Percentiles rank a stretch among this genome's conserved stretches.
Conservation (phyloP, 2,113 vertebrate species). For the Asarcornis scutulata region DNA sequence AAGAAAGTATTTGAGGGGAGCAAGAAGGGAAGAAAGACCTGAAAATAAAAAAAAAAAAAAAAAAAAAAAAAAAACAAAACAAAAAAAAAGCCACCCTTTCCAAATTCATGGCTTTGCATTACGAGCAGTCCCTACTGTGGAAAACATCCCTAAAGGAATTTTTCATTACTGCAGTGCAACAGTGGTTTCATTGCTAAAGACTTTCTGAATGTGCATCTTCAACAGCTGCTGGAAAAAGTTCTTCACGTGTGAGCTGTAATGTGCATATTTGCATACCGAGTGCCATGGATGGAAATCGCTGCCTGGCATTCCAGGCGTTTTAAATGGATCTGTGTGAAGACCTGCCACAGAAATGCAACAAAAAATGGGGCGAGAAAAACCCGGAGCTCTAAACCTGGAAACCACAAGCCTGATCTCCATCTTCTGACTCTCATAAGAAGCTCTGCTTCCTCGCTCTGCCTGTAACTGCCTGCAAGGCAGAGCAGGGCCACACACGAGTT, state of each 20-base stretch:
- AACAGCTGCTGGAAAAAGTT: constrained; percentile 47
- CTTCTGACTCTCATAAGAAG: background rate
- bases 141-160: constrained; percentile 41
- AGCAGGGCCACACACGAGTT: background rate
- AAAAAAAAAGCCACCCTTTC: background rate
- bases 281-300: background rate
- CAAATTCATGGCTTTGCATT: background rate
- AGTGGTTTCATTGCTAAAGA: constrained; percentile 31
- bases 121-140: background rate
- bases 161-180: constrained; percentile 35
- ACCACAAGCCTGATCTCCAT: background rate
- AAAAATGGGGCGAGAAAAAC: background rate
- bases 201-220: constrained; percentile 29
- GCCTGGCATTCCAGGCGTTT: background rate
- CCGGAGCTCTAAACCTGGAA: background rate
- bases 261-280: background rate
- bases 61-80: constrained; percentile 35
- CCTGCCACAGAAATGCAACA: background rate
- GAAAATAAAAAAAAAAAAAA: constrained; percentile 28
- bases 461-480: background rate
- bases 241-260: constrained; percentile 40
- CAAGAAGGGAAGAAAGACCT: background rate
- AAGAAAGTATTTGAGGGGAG: constrained; percentile 11
- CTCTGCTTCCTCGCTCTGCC: background rate
- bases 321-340: background rate